These are phyloP conservation scores for Plagodis dolabraria DNA, from an alignment of 2,888 invertebrate genomes.

Conservation along the genomic window DNA sequence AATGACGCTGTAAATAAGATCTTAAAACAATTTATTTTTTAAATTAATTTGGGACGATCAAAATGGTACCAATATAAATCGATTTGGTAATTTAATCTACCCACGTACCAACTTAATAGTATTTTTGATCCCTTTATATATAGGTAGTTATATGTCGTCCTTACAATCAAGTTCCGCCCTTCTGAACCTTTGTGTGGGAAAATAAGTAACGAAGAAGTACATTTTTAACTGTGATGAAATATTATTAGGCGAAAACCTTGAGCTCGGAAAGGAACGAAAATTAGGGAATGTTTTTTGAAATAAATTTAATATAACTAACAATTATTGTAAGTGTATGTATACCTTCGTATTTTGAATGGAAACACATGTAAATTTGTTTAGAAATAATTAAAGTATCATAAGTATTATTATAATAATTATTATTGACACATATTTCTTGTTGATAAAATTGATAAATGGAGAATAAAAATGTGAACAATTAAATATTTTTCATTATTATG, in stretches of 20 bases:
- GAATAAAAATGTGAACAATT: constrained; percentile 75
- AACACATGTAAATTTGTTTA: constrained; percentile 72
- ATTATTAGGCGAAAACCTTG: constrained; percentile 68
- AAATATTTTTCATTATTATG: constrained; percentile 5
- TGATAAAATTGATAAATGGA: constrained; percentile 62
- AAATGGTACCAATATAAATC: constrained; percentile 42
- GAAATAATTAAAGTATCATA: constrained; percentile 71
- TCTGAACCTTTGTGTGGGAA: constrained; percentile 28
- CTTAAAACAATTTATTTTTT: constrained; percentile 64
- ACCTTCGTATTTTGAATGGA: constrained; percentile 61
- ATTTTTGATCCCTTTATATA: constrained; percentile 51
- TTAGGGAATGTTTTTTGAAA: constrained; percentile 50
- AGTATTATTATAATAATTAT: constrained; percentile 78
- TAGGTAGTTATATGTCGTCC: constrained; percentile 31
- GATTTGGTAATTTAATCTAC: constrained; percentile 46
- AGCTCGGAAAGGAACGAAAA: constrained; percentile 61
- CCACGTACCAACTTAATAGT: constrained; percentile 39
- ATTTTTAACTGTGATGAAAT: constrained; percentile 80
- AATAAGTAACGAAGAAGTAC: constrained; percentile 73
- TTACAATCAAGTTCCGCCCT: constrained; percentile 38
- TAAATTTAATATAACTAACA: constrained; percentile 52
- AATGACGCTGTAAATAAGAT: constrained; percentile 70
- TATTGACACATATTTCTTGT: constrained; percentile 79
- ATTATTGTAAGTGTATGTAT: constrained; percentile 43
- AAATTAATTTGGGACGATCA: constrained; percentile 61